Base-by-base conservation (phyloP, 1,140 invertebrate species). In the Elymnias hypermnestra region DNA sequence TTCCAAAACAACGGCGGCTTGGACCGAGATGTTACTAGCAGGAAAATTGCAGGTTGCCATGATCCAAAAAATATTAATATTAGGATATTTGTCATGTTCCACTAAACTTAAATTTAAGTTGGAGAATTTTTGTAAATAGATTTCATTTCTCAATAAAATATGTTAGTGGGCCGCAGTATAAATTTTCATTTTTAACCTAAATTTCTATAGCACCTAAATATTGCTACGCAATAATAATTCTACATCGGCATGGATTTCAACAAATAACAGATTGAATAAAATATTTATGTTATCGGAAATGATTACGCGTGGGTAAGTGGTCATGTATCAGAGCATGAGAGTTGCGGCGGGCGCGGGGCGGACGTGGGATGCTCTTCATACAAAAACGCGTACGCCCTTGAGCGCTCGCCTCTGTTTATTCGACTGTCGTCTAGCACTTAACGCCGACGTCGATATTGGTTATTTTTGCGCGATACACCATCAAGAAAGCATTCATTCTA, bases 371-470 rank as follows among this genome's bases (percentile, higher is more conserved):
- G 69, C 19, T 62, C 43, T 56, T 28, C 62, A 8, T 66, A 68
- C 57, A 68, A 75, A 74, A 73, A 69, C 53, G 56, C 57, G 55
- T 36, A 23, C 61, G 78, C 66, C 75, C 75, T 79, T 77, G 72
- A 76, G 62, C 55, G 25, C 44, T 40, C 64, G 56, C 58, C 56
- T 49, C 62, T 83, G 79, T 83, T 83, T 83, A 83, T 74, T 63
- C 60, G 65, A 74, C 72, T 83, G 73, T 83, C 77, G 70, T 82
- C 72, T 79, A 79, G 73, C 77, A 83, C 79, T 82, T 83, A 83
- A 68, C 70, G 66, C 75, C 67, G 53, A 65, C 66, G 70, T 78
- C 63, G 67, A 75, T 79, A 72, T 75, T 76, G 47, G 72, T 69
- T 83, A 83, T 83, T 81, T 83, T 72, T 77, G 72, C 72, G 42